Base-by-base conservation (phyloP, 2,888 invertebrate species). In the Drosophila neonasuta region DNA sequence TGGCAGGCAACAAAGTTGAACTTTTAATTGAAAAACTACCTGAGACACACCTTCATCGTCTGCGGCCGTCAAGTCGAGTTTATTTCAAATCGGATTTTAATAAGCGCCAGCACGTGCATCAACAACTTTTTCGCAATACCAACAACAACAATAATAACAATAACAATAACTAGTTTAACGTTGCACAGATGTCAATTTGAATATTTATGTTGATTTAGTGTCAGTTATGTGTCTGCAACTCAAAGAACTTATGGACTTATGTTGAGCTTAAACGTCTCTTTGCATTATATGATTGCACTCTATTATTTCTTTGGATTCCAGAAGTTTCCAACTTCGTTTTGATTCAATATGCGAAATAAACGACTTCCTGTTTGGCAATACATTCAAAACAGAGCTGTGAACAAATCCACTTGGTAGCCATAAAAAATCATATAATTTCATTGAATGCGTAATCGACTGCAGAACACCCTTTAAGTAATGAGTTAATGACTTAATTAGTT, bases 1-100 rank as follows among this genome's bases (percentile, higher is more conserved):
- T 39, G n/a, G 42, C 52, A 46, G 42, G 42, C 56, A 61, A 56
- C 63, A 63, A 68, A 52, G 69, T 77, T 74, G 10, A 80, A 72
- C 72, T 74, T 77, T 79, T 77, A 77, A 80, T 74, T 80, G 79
- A 76, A 79, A 79, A 76, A 73, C 68, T 79, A 70, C 67, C 50
- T 70, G 48, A 61, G 65, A 51, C 56, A 65, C 74, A 60, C 52
- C 68, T 54, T n/a, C 11, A 13, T 24, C 45, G 41, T 48, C 50
- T 45, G 49, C 46, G 2, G 3, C 3, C n/a, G 32, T 32, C 11
- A 3, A 9, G 30, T 17, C 56, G 46, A 41, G 39, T 41, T 41
- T 44, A 54, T 30, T 63, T 67, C 11, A 45, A 72, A 79, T 58
- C 64, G 36, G 60, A 58, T 75, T 79, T 62, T 44, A 68, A 68